Evolutionary conservation across 1,140 invertebrate species (phyloP), one percentile per base, ranked within the genome.

Genomic region (Pinna nobilis): DNA sequence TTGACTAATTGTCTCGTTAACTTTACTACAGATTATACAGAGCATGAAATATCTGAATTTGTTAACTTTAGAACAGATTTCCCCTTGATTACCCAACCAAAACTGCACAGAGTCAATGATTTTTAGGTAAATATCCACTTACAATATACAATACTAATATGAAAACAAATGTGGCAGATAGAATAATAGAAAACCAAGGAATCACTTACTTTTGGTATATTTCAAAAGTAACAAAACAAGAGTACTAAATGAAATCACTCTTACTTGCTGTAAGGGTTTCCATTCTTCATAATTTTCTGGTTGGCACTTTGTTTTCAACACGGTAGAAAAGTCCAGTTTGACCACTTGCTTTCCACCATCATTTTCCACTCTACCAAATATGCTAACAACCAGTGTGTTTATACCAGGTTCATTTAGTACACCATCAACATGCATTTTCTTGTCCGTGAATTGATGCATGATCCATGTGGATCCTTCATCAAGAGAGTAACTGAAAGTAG

Each of bases 401-500:
- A 83, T 82, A 4, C 95, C 95, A 0, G 95, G 95, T 86, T 96
- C 95, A 2, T 95, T 96, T 93, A 96, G 94, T 1, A 97, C 87
- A 13, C 95, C 95, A 87, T 96, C 96, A n/a, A 96, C 92, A 47
- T 82, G 70, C 47, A 87, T 90, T 85, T 93, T 91, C 68, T 93
- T 91, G 15, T 92, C 90, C 70, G 92, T 91, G 84, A 97, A 96
- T 72, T 91, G 82, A 79, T 93, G 89, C 41, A 90, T 91, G 50
- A 92, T 90, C 95, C 95, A 97, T 1, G 92, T 93, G 72, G 93
- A 91, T n/a, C 95, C 95, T 86, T 96, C 95, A 87, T 97, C 94
- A 1, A 92, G 94, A 0, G 95, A 96, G 86, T 95, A 97, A 11
- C 85, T 87, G 49, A 13, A 76, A 77, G 41, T 55, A 63, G 57